Base-by-base conservation (phyloP, 2,113 vertebrate genomes). In the Andinoacara biseriatus region DNA sequence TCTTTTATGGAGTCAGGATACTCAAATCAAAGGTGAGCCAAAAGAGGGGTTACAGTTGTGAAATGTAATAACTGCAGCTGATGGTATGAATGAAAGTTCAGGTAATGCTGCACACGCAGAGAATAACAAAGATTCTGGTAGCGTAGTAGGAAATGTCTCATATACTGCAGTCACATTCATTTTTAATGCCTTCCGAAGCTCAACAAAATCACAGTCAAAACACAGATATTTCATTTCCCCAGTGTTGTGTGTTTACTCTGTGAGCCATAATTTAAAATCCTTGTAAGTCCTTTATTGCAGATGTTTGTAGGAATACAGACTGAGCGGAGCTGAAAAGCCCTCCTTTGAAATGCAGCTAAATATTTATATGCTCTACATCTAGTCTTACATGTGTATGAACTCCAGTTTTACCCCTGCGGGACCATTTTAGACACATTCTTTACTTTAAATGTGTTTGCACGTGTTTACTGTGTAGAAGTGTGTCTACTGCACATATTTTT, bases 1-100 rank as follows among this genome's bases (percentile, higher is more conserved):
- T 99, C 4, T 99, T 99, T 35, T 99, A 99, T 0, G 96, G 97
- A 3, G 97, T 99, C 67, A 96, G 98, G 61, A 98, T 99, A 84
- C 92, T 99, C 67, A 97, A 99, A 87, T 95, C 96, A 0, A 95
- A 95, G 87, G 96, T 95, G 76, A 84, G 87, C 10, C 2, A 7
- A 38, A 40, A 56, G 18, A 33, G 18, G 40, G 9, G 74, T 33
- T 5, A 5, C 8, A 17, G 24, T 3, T 62, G 3, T 35, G 5
- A 54, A 17, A 74, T 14, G 13, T 22, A 9, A 60, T 3, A 11
- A 33, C 10, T 3, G 4, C 22, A 33, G 24, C 46, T 60, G 63
- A 24, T 58, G 4, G 54, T 58, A 78, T 10, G 49, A 10, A 29
- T 35, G 7, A 15, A 54, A 56, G 24, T 58, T 58, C 1, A 72